phyloP scores from a whole-genome alignment of 35 echinoderm and acorn worm genomes.

The Apostichopus japonicus region DNA sequence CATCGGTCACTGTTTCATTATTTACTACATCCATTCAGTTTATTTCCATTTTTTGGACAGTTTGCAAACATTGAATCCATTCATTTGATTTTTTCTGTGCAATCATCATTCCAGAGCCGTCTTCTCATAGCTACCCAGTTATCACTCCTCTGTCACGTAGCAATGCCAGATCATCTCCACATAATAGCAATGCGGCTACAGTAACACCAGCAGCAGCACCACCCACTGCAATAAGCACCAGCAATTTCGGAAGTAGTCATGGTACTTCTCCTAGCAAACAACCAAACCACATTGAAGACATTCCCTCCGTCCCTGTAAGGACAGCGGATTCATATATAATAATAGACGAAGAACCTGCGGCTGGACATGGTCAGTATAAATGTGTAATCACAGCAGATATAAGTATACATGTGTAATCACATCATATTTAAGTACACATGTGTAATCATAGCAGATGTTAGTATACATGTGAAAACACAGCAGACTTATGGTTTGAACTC shows the following conservation, averaged over 20 bases:
- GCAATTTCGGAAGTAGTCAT: not conserved
- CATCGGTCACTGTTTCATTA: no score
- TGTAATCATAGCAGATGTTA: no score
- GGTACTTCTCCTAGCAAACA: not conserved
- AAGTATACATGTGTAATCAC: no score
- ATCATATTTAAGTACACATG: no score
- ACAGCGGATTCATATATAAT: slow-evolving; percentile 2
- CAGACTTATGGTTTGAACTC: no score
- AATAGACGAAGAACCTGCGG: not conserved
- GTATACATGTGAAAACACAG: no score
- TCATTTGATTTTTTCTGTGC: not conserved
- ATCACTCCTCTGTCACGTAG: not conserved
- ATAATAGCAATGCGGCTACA: not conserved
- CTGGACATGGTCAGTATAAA: not conserved
- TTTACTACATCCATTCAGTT: no score
- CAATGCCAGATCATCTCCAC: not conserved
- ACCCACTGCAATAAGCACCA: not conserved
- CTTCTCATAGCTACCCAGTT: not conserved
- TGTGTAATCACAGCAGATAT: not conserved
- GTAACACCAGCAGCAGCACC: not conserved
- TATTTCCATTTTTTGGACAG: no score
- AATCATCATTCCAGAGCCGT: not conserved
- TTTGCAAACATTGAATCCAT: not conserved
- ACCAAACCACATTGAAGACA: not conserved
- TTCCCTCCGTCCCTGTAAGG: not conserved